Evolutionary conservation across 1,140 invertebrate species (phyloP), one percentile per base, ranked within the genome.

Genomic region (Macrobrachium nipponense): DNA sequence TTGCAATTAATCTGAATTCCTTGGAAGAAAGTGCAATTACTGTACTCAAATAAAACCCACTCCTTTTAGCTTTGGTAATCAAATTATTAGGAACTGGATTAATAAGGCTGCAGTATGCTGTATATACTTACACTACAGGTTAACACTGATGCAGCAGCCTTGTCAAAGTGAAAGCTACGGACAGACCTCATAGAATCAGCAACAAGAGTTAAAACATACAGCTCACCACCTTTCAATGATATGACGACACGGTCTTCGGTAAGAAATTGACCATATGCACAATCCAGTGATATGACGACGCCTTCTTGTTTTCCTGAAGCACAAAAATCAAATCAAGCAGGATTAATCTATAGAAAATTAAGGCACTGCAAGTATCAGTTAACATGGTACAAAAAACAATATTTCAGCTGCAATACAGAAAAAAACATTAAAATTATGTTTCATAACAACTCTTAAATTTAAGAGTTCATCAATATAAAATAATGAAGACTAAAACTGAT

Each of bases 141-240:
- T 43, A 99, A 92, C 8, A 99, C 98, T 93, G 97, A 98, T 73
- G 97, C 95, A 18, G 98, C 98, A 81, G 97, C 96, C 91, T 97
- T 96, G 90, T 99, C 97, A 90, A 99, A 96, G 90, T 98, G 96
- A 91, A 99, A 98, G 89, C 95, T 96, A 86, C 97, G 92, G 12
- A 99, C 97, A 90, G 95, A 97, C 87, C 98, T 92, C 95, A 99
- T 98, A 64, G 95, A 97, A 91, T 99, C 98, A 0, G 97, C 96
- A 72, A 93, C 92, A 23, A 99, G 91, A 0, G 97, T 98, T n/a
- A 99, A 91, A 62, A 99, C 96, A 92, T 98, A 99, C 18, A 99
- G 91, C 93, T 99, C 98, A 3, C 98, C 98, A 17, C 95, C 96
- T 91, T 97, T 96, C n/a, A 99, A 91, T 0, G 97, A 98, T 61